These are phyloP conservation scores for Limnephilus lunatus DNA, from an alignment of 2,888 invertebrate species.

Conservation along the genomic window DNA sequence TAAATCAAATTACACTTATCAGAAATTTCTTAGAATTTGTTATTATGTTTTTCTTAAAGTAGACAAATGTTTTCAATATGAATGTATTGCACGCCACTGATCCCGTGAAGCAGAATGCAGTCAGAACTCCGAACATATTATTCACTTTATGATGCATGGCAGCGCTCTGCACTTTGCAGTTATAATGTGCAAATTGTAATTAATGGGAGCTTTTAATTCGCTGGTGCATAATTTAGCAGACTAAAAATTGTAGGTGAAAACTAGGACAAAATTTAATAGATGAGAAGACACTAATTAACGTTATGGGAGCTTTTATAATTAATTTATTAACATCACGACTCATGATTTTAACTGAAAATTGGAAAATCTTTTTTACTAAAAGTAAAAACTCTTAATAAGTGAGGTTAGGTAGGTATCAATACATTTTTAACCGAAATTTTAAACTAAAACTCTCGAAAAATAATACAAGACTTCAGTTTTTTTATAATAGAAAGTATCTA, in stretches of 20 bases:
- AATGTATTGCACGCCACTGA: too few species aligned
- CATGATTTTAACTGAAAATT: neutral
- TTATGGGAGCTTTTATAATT: neutral
- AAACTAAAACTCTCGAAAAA: too few species aligned
- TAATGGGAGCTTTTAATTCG: neutral
- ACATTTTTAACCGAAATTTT: too few species aligned
- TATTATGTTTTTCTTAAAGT: too few species aligned
- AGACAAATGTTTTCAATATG: too few species aligned
- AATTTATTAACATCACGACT: neutral
- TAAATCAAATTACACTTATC: too few species aligned
- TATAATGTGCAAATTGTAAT: neutral
- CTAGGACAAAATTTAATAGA: neutral
- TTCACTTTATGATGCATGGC: neutral
- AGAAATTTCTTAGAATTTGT: too few species aligned
- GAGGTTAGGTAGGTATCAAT: too few species aligned
- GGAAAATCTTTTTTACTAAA: too few species aligned
- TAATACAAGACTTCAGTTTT: too few species aligned
- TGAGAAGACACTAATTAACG: neutral
- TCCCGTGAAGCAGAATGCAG: neutral
- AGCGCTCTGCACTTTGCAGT: neutral
- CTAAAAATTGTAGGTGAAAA: neutral
- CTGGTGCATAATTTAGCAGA: neutral
- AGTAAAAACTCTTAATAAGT: too few species aligned
- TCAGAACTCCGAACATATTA: neutral
- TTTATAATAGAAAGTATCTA: too few species aligned